A percentile compares a stretch with the other conserved stretches of the same genome.
Evolutionary conservation across 1,140 invertebrate genomes (phyloP).

Genomic region (Parapsyche elsis): DNA sequence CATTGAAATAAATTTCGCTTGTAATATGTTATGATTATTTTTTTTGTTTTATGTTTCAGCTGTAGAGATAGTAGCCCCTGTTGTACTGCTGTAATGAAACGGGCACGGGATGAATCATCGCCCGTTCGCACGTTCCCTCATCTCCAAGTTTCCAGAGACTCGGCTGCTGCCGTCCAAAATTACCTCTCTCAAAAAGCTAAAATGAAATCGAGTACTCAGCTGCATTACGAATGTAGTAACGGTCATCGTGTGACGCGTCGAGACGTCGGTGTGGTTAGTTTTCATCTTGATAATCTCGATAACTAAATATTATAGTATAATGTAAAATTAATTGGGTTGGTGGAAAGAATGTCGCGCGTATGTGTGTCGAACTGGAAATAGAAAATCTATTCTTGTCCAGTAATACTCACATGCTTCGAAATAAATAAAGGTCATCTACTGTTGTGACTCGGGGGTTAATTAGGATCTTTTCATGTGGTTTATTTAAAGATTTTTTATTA

Average conservation of each 20-base stretch:
- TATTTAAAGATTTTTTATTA: neutral
- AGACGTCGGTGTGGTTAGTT: slow-evolving; percentile 52
- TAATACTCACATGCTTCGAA: neutral
- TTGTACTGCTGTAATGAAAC: slow-evolving; percentile 43
- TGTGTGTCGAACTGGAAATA: neutral
- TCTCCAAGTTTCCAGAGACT: slow-evolving; percentile 31
- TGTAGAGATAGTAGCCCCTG: slow-evolving; percentile 47
- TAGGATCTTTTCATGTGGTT: neutral
- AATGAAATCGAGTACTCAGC: neutral
- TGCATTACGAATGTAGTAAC: neutral
- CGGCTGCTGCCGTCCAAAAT: neutral
- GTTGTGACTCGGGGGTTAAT: neutral
- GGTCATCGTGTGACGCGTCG: slow-evolving; percentile 24
- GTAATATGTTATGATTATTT: neutral
- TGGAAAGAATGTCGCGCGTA: neutral
- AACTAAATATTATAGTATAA: neutral
- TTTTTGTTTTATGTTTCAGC: slow-evolving; percentile 39
- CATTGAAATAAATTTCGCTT: neutral
- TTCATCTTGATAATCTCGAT: neutral
- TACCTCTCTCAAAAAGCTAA: slow-evolving; percentile 12
- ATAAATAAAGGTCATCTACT: neutral
- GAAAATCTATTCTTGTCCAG: neutral
- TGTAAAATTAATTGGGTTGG: neutral
- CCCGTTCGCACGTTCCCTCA: slow-evolving; percentile 25
- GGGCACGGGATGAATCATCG: slow-evolving; percentile 39